Base-by-base conservation (phyloP, 2,113 vertebrate genomes). In the Ramphastos sulfuratus region DNA sequence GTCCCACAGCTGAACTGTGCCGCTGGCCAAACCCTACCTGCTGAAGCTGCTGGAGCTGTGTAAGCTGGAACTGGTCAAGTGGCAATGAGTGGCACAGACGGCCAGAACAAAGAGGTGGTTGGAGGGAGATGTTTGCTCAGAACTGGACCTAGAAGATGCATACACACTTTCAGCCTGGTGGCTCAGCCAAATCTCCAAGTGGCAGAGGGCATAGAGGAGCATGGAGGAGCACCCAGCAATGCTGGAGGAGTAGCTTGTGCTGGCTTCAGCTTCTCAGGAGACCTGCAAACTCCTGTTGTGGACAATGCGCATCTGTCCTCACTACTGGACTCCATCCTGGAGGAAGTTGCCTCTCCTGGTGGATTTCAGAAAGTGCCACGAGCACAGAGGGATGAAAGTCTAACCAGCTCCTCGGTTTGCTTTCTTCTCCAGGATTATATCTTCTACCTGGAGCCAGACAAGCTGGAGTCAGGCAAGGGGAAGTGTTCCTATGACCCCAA, bases 401-500 rank as follows among this genome's bases (percentile, higher is more conserved):
- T 94, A 80, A 94, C 42, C 39, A 33, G 33, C 46, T 93, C 15
- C 69, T 87, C 44, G 24, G 4, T 94, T 74, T 93, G 48, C 46
- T 73, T 88, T 96, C 91, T 96, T 82, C 84, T 95, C 72, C 96
- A 99, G 99, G 99, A 99, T 97, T 99, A 99, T 90, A 98, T 99
- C 96, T 99, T 99, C 97, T 98, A 99, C 87, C 97, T 99, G 97
- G 99, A 99, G 95, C 98, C 99, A 3, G 99, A 99, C 90, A 99
- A 98, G 97, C 98, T 99, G 92, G 99, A 99, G 97, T 99, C 99
- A 19, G 99, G 99, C 93, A 99, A 99, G 97, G 99, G 99, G 91
- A 99, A 99, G 95, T 99, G 99, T 95, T 99, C 99, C 3, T 99
- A 99, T 2, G 99, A 99, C 97, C 99, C 99, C 94, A 99, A 99